Evolutionary conservation across 2,797 vertebrate genomes (phyloP).

Genomic region (Percopsis omiscomaycus): DNA sequence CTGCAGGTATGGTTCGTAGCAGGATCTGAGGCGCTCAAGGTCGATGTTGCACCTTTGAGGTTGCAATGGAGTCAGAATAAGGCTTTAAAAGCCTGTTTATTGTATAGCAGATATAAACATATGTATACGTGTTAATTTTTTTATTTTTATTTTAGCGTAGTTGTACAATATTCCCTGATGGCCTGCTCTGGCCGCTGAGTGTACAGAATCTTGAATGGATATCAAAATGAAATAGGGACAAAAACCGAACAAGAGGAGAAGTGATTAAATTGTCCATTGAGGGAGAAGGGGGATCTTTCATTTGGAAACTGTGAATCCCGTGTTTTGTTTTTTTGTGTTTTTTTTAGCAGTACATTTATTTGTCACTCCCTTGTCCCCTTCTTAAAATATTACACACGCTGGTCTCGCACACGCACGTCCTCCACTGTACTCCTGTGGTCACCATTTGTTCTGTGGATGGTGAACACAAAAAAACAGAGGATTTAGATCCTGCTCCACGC

Average conservation of each 20-base stretch:
- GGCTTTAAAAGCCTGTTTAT: constrained; percentile 52
- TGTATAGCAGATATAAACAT: constrained; percentile 78
- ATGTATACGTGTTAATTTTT: constrained; percentile 77
- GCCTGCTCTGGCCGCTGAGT: constrained; percentile 88
- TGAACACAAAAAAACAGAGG: not conserved
- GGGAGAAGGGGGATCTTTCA: constrained; percentile 82
- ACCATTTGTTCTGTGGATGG: constrained; percentile 65
- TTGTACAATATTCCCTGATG: constrained; percentile 90
- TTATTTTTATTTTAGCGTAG: constrained; percentile 82
- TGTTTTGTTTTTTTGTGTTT: constrained; percentile 72
- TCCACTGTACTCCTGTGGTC: constrained; percentile 62
- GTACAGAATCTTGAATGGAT: constrained; percentile 84
- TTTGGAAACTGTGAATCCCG: constrained; percentile 75
- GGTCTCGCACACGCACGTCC: constrained; percentile 67
- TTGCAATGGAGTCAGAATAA: constrained; percentile 63
- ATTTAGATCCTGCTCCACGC: too few relatives aligned
- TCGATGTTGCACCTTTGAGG: constrained; percentile 73
- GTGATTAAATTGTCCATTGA: constrained; percentile 83
- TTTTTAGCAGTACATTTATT: constrained; percentile 24
- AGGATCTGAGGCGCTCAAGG: constrained; percentile 62
- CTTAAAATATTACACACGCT: constrained; percentile 80
- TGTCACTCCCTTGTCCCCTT: constrained; percentile 71
- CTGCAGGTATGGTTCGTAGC: constrained; percentile 39
- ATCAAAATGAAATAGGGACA: constrained; percentile 58
- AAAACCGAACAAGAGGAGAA: constrained; percentile 44